Evolutionary conservation across 2,113 vertebrate genomes (phyloP).

Genomic region (Semicossyphus pulcher): DNA sequence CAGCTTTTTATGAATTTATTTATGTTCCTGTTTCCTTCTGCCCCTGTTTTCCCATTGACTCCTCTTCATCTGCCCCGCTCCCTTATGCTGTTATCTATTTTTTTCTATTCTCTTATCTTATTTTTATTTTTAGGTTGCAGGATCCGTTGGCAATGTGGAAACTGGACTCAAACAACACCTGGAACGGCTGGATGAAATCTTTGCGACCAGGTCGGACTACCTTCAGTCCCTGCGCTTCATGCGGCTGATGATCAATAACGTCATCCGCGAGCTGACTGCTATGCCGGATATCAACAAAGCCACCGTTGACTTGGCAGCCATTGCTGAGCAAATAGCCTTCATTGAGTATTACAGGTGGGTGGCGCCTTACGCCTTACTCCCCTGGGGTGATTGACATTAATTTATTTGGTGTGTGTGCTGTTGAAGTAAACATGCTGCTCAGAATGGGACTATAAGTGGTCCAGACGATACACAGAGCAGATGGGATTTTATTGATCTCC

Average conservation of each 20-base stretch:
- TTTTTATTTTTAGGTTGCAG: conserved; percentile 79
- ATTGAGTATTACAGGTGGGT: conserved; percentile 92
- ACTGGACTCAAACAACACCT: conserved; percentile 88
- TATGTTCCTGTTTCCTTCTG: conserved; percentile 29
- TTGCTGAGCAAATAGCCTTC: conserved; percentile 78
- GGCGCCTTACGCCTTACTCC: neutral
- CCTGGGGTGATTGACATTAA: neutral
- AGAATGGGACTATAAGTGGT: conserved; percentile 25
- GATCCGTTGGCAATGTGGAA: conserved; percentile 83
- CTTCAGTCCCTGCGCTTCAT: conserved; percentile 88
- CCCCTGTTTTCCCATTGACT: conserved; percentile 21
- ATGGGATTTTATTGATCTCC: conserved; percentile 63
- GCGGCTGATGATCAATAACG: conserved; percentile 86
- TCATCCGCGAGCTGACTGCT: conserved; percentile 86
- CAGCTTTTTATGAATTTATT: conserved; percentile 38
- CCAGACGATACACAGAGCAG: conserved; percentile 41
- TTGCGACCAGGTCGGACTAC: conserved; percentile 86
- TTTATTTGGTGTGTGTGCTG: conserved; percentile 2
- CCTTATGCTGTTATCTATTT: neutral
- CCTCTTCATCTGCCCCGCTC: neutral
- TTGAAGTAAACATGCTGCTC: conserved; percentile 34
- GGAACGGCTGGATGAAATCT: conserved; percentile 89
- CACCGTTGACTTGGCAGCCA: conserved; percentile 80
- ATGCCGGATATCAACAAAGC: conserved; percentile 84
- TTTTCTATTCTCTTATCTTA: neutral